Percentiles rank a stretch among this genome's conserved stretches.
Conservation (phyloP, 1,140 invertebrate genomes). For the Cepaea nemoralis region DNA sequence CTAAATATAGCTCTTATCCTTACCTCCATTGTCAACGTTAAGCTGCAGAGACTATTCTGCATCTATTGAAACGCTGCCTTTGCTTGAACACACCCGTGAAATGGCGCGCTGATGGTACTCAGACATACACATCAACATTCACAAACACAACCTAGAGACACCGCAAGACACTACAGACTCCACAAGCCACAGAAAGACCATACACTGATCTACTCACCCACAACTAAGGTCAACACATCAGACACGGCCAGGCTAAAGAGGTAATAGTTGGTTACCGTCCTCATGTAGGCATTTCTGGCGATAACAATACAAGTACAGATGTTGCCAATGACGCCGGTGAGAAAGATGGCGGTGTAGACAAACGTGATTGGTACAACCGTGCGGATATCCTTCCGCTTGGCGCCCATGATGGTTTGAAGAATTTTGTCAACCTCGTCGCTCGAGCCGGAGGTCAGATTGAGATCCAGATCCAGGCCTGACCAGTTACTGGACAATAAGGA, state of each 20-base stretch:
- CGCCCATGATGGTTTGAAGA: slow-evolving; percentile 46
- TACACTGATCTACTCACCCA: slow-evolving; percentile 25
- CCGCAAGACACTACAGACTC: too few species aligned
- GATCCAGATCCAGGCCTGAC: not conserved
- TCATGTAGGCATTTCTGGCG: slow-evolving; percentile 77
- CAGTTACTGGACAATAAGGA: not conserved
- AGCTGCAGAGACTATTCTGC: too few species aligned
- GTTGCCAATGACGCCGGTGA: slow-evolving; percentile 64
- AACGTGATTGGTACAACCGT: slow-evolving; percentile 51
- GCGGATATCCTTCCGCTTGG: slow-evolving; percentile 45
- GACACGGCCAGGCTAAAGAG: slow-evolving; percentile 4
- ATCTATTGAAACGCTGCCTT: too few species aligned
- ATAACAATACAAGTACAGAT: slow-evolving; percentile 66
- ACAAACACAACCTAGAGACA: too few species aligned
- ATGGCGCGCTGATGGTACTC: too few species aligned
- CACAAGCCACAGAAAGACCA: too few species aligned
- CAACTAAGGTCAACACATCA: not conserved
- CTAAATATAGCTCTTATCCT: too few species aligned
- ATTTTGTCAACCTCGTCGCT: slow-evolving; percentile 36
- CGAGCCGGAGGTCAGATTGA: not conserved
- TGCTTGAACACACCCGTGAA: too few species aligned
- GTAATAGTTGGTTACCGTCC: slow-evolving; percentile 62
- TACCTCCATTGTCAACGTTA: too few species aligned
- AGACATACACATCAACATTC: too few species aligned
- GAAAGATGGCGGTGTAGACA: slow-evolving; percentile 61